phyloP scores from a whole-genome alignment of 2,113 vertebrate genomes.

The Oreochromis spilurus region DNA sequence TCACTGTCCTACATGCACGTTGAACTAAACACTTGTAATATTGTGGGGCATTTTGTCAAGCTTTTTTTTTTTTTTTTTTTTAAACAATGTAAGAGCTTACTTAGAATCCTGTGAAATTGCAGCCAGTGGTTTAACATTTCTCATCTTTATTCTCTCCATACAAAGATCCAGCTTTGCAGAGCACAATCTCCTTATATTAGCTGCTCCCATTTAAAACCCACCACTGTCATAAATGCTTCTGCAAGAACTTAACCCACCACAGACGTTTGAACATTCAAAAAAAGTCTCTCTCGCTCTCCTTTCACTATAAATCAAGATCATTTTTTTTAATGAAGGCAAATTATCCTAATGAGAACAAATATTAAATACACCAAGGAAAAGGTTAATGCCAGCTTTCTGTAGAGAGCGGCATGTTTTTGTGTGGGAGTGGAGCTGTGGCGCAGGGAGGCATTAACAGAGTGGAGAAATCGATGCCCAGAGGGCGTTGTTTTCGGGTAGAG shows the following conservation, averaged over 20 bases:
- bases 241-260: not conserved
- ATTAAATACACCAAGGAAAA: not conserved
- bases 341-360: not conserved
- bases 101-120: not conserved
- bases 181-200: not conserved
- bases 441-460: constrained; percentile 20
- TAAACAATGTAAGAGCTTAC: not conserved
- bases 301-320: not conserved
- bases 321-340: not conserved
- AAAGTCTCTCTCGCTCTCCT: not conserved
- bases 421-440: constrained; percentile 38
- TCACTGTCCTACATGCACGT: not conserved
- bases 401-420: constrained; percentile 18
- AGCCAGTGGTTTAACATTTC: not conserved
- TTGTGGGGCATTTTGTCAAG: not conserved
- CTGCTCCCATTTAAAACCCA: not conserved
- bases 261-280: not conserved
- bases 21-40: not conserved
- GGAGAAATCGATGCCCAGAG: constrained; percentile 16
- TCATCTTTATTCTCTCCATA: not conserved
- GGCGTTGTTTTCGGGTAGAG: constrained; percentile 1
- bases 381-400: not conserved
- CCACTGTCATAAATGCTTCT: not conserved
- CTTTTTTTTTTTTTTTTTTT: not conserved
- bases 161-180: not conserved